Evolutionary conservation across 2,113 vertebrate genomes (phyloP).

Genomic region (Ptychochromis oligacanthus): DNA sequence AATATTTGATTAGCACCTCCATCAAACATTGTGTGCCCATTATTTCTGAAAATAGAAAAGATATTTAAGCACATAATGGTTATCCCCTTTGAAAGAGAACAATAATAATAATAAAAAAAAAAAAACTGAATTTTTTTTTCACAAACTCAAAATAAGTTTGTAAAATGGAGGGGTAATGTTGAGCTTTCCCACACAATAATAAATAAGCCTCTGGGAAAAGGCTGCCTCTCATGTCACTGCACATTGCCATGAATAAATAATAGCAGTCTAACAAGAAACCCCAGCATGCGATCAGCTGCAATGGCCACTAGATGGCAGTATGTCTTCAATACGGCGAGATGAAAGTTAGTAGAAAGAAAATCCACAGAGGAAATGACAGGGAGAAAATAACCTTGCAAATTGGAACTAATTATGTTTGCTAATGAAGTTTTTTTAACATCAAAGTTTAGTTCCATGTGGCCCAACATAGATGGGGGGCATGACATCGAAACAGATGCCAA

Average conservation of each 20-base stretch:
- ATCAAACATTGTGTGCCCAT: not conserved
- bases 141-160: not conserved
- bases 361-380: not conserved
- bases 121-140: not conserved
- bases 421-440: conserved; percentile 15
- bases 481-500: not conserved
- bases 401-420: not conserved
- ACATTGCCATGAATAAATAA: conserved; percentile 48
- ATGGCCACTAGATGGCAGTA: conserved; percentile 73
- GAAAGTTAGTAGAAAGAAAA: not conserved
- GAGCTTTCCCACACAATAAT: conserved; percentile 20
- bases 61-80: not conserved
- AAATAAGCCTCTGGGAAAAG: conserved; percentile 37
- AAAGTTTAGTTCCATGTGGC: not conserved
- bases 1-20: conserved; percentile 29
- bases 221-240: conserved; percentile 25
- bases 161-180: not conserved
- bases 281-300: conserved; percentile 18
- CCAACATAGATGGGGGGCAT: not conserved
- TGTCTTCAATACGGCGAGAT: conserved; percentile 28
- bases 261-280: not conserved
- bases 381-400: conserved; percentile 12
- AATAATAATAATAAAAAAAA: not conserved
- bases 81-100: not conserved
- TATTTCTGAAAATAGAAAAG: conserved; percentile 8